Evolutionary conservation across 2,888 invertebrate genomes (phyloP).

Genomic region (Microdon myrmicae): DNA sequence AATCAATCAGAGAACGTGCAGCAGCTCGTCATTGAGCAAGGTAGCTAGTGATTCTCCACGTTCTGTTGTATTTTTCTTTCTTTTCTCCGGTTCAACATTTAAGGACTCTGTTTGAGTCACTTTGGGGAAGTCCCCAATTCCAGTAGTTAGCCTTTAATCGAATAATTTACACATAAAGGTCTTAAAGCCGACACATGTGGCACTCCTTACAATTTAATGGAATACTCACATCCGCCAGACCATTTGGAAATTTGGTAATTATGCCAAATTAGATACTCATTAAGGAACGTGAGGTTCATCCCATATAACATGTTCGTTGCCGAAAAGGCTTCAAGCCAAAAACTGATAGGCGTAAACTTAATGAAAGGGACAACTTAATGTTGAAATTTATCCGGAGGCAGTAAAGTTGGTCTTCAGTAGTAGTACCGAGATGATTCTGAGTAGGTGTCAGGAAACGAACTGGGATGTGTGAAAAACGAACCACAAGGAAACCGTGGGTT

Average conservation of each 20-base stretch:
- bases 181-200: background rate
- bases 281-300: background rate
- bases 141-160: slow-evolving; percentile 10
- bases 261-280: slow-evolving; percentile 19
- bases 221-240: slow-evolving; percentile 39
- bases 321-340: slow-evolving; percentile 6
- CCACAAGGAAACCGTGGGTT: no score
- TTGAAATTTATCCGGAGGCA: background rate
- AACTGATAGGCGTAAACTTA: slow-evolving; percentile 24
- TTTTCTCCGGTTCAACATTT: slow-evolving; percentile 3
- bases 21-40: slow-evolving; percentile 15
- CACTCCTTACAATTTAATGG: slow-evolving; percentile 16
- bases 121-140: no score
- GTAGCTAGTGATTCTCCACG: slow-evolving; percentile 22
- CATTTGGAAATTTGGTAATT: slow-evolving; percentile 20
- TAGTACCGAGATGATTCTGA: no score
- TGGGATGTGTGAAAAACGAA: no score
- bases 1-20: slow-evolving; percentile 29
- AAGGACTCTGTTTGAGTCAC: no score
- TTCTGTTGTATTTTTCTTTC: background rate
- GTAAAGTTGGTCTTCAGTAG: no score
- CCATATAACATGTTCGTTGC: no score
- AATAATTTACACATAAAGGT: slow-evolving; percentile 5
- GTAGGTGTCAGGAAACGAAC: no score
- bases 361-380: no score